Percentiles rank a stretch among this genome's conserved stretches.
These are phyloP conservation scores for Himalopsyche phryganea DNA, from an alignment of 1,140 invertebrate species.

Conservation along the genomic window DNA sequence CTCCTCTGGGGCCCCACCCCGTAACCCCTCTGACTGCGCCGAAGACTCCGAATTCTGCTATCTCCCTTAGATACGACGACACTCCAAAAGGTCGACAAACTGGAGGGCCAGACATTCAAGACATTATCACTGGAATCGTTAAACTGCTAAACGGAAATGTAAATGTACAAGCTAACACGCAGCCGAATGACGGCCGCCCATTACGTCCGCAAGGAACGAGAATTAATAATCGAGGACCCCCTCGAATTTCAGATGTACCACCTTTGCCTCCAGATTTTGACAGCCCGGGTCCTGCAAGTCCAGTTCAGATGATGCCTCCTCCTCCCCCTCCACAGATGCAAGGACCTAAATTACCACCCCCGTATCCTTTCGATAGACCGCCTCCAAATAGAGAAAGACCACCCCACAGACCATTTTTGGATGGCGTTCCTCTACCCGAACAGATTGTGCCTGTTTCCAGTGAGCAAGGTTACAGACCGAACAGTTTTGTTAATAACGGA, in stretches of 20 bases:
- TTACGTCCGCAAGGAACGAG: conserved; percentile 60
- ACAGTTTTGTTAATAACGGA: conserved; percentile 39
- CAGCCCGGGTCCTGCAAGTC: conserved; percentile 49
- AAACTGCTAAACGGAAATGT: conserved; percentile 86
- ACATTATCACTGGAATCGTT: conserved; percentile 86
- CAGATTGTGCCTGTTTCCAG: conserved; percentile 62
- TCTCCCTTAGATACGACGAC: conserved; percentile 33
- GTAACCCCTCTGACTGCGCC: conserved; percentile 35
- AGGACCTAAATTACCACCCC: conserved; percentile 55
- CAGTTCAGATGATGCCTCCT: conserved; percentile 36
- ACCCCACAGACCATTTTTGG: conserved; percentile 55
- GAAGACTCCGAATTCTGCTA: conserved; percentile 32
- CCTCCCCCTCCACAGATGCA: conserved; percentile 49
- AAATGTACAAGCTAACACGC: conserved; percentile 70
- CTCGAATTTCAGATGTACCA: conserved; percentile 72
- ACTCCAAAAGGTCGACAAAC: conserved; percentile 42
- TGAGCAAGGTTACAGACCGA: conserved; percentile 47
- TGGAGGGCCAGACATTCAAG: conserved; percentile 79
- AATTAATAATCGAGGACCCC: conserved; percentile 87
- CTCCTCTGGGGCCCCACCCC: conserved; percentile 60
- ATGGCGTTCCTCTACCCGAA: conserved; percentile 70
- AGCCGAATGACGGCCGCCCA: conserved; percentile 51
- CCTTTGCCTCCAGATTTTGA: conserved; percentile 67
- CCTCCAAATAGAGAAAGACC: conserved; percentile 36
- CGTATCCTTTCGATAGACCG: conserved; percentile 68